Evolutionary conservation across 2,113 vertebrate species (phyloP), one percentile per base, ranked within the genome.

Genomic region (Nothoprocta pentlandii): DNA sequence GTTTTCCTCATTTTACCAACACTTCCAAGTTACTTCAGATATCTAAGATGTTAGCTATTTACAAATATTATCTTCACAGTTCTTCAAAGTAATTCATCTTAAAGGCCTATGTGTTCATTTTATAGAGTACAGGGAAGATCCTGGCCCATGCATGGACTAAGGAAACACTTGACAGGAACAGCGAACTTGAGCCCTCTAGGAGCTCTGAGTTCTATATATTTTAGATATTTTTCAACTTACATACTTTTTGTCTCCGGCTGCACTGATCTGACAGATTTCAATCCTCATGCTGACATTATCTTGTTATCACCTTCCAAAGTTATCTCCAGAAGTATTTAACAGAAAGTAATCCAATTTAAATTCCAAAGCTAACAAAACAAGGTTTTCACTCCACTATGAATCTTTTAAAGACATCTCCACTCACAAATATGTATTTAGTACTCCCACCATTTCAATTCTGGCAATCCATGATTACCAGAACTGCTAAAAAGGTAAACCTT

Each of bases 341-440:
- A 92, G 20, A 71, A 85, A 78, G 36, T 80, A 86, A 94, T 78
- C 30, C 46, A 74, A 80, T 82, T 69, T 67, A 83, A 93, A 22
- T 70, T 88, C 59, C 71, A 16, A 42, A 26, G 16, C 19, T 71
- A 91, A 80, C 74, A 53, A 70, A 66, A 64, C 58, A 61, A 34
- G 6, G 16, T 16, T 68, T 69, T 74, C 5, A 87, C 41, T 87
- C 58, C 75, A 89, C 58, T 9, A 66, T 28, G 41, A 28, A 42
- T 66, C 36, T 28, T 42, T 66, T 19, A 66, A 56, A 56, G 63
- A 70, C 17, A 46, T 63, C 28, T 78, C 64, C 20, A 47, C n/a
- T 85, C 59, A 56, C 53, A 73, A 64, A 69, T 1, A 16, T 10
- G 14, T 20, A 41, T 66, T 80, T 75, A 64, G 89, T 49, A 67